Base-by-base conservation (phyloP, 2,888 invertebrate genomes). In the Pollenia angustigena region DNA sequence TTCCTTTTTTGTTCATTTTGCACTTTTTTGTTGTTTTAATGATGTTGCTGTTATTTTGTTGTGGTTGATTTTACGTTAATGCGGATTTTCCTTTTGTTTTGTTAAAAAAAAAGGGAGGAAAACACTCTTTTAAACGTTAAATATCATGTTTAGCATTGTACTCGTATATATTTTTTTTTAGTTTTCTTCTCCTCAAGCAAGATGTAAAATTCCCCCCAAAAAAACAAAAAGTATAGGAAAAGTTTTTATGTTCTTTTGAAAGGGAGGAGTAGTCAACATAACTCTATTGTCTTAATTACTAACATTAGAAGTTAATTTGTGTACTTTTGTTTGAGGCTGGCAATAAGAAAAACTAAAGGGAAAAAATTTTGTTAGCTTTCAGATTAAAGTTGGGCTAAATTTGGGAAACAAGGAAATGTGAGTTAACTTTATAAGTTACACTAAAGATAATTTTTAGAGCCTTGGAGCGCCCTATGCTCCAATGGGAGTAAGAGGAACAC, bases 201-300 rank as follows among this genome's bases (percentile, higher is more conserved):
- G 18, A 56, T 64, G 48, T 64, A 10, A 48, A 60, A 4, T 68
- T 66, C 56, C 32, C 58, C 11, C 46, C 14, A 46, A 68, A 62
- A 60, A 82, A 74, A 74, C 16, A 32, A 50, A 75, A 62, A 10
- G 14, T 42, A 10, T 2, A 48, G 14, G 44, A 42, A 52, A 71
- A 46, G 14, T 62, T 81, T 60, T 68, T 81, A 58, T 81, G 18
- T 48, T 54, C 62, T 66, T 78, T 48, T 10, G 11, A 71, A 58
- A 78, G 72, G 72, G 23, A 83, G 71, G 72, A 78, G 72, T 66
- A 83, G 64, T 58, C 50, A 66, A 66, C 83, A 81, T 83, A 83
- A 81, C 83, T 80, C 83, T 76, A 81, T 83, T 86, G 83, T 75
- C 83, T 86, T 86, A 86, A 86, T 83, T 83, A 86, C 80, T 76